Percentiles rank a stretch among this genome's conserved stretches.
Evolutionary conservation across 2,797 vertebrate genomes (phyloP).

Genomic region (Scarus forsteni): DNA sequence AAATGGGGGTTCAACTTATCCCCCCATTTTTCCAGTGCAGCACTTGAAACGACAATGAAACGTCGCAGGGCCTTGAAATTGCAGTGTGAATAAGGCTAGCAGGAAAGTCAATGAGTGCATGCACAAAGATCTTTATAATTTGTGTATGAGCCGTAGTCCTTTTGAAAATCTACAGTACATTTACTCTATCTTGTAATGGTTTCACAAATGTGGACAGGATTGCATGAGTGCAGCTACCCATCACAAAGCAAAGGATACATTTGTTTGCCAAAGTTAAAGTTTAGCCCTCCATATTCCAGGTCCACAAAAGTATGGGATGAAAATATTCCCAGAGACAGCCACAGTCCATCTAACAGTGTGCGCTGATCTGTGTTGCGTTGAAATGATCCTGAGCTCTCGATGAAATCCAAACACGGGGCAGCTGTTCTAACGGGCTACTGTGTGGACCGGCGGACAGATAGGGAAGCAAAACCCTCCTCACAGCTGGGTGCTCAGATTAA

Average conservation of each 20-base stretch:
- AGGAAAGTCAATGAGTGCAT: no score
- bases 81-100: no score
- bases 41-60: no score
- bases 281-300: slow-evolving; percentile 21
- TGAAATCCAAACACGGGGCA: slow-evolving; percentile 81
- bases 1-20: no score
- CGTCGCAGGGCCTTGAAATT: no score
- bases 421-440: slow-evolving; percentile 59
- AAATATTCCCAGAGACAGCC: slow-evolving; percentile 56
- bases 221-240: slow-evolving; percentile 7
- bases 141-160: no score
- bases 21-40: no score
- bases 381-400: slow-evolving; percentile 64
- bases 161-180: no score
- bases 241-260: slow-evolving; percentile 10
- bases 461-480: slow-evolving; percentile 72
- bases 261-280: slow-evolving; percentile 26
- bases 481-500: slow-evolving; percentile 86
- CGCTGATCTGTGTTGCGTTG: slow-evolving; percentile 67
- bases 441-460: slow-evolving; percentile 76
- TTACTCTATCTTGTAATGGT: no score
- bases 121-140: no score
- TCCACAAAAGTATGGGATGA: slow-evolving; percentile 14
- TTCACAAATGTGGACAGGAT: no score
- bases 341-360: slow-evolving; percentile 55